Evolutionary conservation across 2,888 invertebrate genomes (phyloP).

Genomic region (Blera fallax): DNA sequence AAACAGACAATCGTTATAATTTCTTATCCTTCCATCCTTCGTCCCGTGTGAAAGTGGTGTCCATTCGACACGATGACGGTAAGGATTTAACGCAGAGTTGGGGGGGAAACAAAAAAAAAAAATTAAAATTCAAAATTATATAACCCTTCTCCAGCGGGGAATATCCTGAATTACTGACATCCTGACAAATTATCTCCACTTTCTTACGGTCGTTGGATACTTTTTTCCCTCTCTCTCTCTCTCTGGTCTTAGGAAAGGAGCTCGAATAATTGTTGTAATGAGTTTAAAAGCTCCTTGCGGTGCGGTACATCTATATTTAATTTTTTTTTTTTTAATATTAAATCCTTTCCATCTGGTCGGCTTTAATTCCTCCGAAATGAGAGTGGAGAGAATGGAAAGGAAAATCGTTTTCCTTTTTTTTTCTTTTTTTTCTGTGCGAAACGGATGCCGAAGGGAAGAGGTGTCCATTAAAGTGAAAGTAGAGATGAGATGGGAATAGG

Average conservation of each 20-base stretch:
- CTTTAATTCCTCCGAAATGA: neutral
- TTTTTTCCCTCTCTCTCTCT: neutral
- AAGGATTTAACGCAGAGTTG: neutral
- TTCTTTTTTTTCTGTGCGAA: neutral
- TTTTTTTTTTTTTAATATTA: neutral
- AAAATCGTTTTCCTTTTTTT: neutral
- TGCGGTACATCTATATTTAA: no score
- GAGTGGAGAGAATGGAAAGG: neutral
- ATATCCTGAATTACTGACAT: conserved; percentile 46
- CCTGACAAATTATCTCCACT: conserved; percentile 47
- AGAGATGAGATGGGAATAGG: neutral
- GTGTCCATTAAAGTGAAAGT: conserved; percentile 54
- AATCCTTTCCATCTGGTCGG: conserved; percentile 17
- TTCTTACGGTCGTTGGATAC: neutral
- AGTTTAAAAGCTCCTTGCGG: conserved; percentile 33
- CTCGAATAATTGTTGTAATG: conserved; percentile 20
- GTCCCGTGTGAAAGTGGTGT: neutral
- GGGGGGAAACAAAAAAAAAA: neutral
- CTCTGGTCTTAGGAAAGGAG: neutral
- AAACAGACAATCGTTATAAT: conserved; percentile 13
- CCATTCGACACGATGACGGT: neutral
- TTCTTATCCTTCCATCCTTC: conserved; percentile 1
- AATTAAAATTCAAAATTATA: conserved; percentile 18
- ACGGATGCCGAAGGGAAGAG: neutral
- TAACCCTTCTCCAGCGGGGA: neutral